A percentile compares a stretch with the other conserved stretches of the same genome.
phyloP scores from a whole-genome alignment of 2,888 invertebrate genomes.

The Urechis unicinctus region DNA sequence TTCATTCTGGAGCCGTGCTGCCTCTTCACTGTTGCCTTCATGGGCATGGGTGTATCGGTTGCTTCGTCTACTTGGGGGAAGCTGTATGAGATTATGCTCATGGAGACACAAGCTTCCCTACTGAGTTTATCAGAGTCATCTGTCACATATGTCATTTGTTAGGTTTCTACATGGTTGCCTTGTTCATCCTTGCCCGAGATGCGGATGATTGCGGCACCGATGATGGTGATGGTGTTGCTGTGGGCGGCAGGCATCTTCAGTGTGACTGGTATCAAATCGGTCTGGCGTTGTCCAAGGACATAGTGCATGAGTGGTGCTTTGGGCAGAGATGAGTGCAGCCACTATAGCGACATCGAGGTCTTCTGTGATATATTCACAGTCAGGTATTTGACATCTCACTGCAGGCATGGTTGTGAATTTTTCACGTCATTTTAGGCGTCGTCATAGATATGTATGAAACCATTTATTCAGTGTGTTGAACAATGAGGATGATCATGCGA shows the following conservation, averaged over 20 bases:
- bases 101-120: conserved; percentile 22
- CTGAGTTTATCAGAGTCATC: conserved; percentile 23
- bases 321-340: neutral
- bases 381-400: neutral
- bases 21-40: neutral
- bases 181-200: conserved; percentile 15
- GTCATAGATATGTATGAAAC: neutral
- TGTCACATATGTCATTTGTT: conserved; percentile 29
- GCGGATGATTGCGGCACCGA: conserved; percentile 24
- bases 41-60: neutral
- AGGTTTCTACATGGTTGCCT: conserved; percentile 17
- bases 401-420: neutral
- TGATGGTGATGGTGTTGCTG: conserved; percentile 23
- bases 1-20: neutral
- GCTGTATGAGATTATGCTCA: conserved; percentile 20
- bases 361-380: neutral
- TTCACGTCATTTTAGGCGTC: neutral
- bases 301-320: neutral
- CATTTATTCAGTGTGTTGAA: neutral
- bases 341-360: neutral
- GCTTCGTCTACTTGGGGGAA: conserved; percentile 14
- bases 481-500: too few relatives aligned
- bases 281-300: conserved; percentile 18
- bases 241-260: conserved; percentile 28
- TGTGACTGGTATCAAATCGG: conserved; percentile 26